Evolutionary conservation across 2,888 invertebrate species (phyloP), one percentile per base, ranked within the genome.

Genomic region (Ophion ellenae): DNA sequence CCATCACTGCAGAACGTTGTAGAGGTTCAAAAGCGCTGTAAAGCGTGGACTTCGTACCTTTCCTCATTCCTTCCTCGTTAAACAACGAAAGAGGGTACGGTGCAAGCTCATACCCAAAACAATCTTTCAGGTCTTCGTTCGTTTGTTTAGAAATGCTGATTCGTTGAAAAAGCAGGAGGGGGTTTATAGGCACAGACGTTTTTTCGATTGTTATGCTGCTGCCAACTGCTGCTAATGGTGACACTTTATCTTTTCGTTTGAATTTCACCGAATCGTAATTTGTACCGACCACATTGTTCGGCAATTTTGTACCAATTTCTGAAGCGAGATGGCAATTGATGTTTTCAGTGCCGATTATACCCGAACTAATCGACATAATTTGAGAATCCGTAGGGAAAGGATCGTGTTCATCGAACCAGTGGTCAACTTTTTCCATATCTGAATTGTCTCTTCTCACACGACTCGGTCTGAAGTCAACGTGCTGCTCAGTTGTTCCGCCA

Each of bases 11-110:
- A 32, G 69, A 64, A 61, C 11, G 66, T 81, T 73, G 59, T 53
- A n/a, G 32, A 63, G 57, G 40, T 40, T 47, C 71, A 45, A 61
- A 79, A 70, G 17, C 3, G 86, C 85, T 89, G 83, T 89, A 86
- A 2, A 83, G n/a, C 11, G 76, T n/a, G 2, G 81, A 83, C 69
- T 86, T 85, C 4, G 66, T 83, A 24, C 70, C 64, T 77, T 86
- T 88, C 2, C 86, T 79, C 87, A 88, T 83, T 28, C 84, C 82
- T 36, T 47, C 64, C 20, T 89, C 87, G 20, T 82, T 47, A 66
- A 89, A 87, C 17, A 89, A 67, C 14, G 87, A 85, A n/a, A 86
- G 45, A 11, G 87, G 85, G 70, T 78, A 88, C n/a, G 86, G 88
- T 36, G 87, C 76, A n/a, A 53, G 75, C 79, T 90, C 89, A 78